Conservation (phyloP, 1,140 invertebrate genomes). For the Andrena cerasifolii region DNA sequence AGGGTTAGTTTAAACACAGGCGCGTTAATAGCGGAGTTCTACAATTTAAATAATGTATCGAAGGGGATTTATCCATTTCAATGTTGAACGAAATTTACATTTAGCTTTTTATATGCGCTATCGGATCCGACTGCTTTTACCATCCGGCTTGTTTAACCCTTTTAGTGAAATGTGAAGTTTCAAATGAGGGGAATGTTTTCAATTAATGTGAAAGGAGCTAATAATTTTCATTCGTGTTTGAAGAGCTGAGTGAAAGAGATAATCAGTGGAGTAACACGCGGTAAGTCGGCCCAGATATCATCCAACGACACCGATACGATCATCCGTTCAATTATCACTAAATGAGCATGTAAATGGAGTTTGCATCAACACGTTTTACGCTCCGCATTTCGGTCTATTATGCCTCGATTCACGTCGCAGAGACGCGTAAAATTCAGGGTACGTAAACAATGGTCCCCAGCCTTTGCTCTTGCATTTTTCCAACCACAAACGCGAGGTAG, state of each 20-base stretch:
- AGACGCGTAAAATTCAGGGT: background rate
- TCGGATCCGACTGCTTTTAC: too few relatives aligned
- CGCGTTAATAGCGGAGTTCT: background rate
- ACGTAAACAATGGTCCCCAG: background rate
- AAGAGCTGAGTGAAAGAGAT: background rate
- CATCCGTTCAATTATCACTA: conserved; percentile 28
- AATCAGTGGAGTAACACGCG: conserved; percentile 2
- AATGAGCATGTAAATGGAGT: conserved; percentile 40
- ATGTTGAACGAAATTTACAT: too few relatives aligned
- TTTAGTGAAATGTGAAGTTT: too few relatives aligned
- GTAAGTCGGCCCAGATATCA: conserved; percentile 6
- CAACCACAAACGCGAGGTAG: background rate
- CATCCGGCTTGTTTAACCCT: too few relatives aligned
- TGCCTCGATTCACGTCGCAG: background rate
- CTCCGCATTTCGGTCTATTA: conserved; percentile 1
- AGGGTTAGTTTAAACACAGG: background rate
- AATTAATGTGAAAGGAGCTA: too few relatives aligned
- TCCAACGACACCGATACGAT: conserved; percentile 16
- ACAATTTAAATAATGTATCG: too few relatives aligned
- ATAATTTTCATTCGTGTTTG: background rate
- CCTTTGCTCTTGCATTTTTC: background rate
- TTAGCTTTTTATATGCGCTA: too few relatives aligned
- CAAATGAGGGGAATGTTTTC: too few relatives aligned
- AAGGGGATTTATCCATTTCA: too few relatives aligned
- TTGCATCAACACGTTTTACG: conserved; percentile 17